A percentile compares a stretch with the other conserved stretches of the same genome.
Conservation (phyloP, 1,140 invertebrate genomes). For the Medauroidea extradentata region DNA sequence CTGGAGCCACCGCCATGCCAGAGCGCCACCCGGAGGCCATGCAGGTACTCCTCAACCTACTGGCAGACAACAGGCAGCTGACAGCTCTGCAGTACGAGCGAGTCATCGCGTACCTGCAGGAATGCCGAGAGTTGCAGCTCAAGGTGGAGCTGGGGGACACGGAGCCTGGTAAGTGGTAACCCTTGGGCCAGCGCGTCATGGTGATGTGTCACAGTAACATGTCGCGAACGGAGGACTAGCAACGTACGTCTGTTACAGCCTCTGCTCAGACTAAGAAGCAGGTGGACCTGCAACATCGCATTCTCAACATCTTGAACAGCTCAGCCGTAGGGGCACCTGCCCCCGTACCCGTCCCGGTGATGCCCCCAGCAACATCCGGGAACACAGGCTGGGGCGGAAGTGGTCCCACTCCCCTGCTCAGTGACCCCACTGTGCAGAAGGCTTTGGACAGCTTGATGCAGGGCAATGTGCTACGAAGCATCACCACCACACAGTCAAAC, state of each 20-base stretch:
- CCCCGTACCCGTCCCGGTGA: constrained; percentile 34
- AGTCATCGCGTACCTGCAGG: constrained; percentile 73
- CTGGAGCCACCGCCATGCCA: constrained; percentile 37
- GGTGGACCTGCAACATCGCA: constrained; percentile 76
- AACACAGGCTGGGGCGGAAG: constrained; percentile 23
- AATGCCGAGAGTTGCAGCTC: constrained; percentile 65
- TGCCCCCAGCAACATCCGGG: constrained; percentile 26
- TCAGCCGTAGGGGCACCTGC: constrained; percentile 18
- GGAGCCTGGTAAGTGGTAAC: constrained; percentile 24
- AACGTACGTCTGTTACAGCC: no score
- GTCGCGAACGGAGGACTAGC: no score
- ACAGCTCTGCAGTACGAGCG: constrained; percentile 76
- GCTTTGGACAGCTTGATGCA: constrained; percentile 69
- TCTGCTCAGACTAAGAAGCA: constrained; percentile 42
- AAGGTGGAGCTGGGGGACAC: constrained; percentile 62
- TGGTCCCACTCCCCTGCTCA: constrained; percentile 53
- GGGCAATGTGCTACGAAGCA: constrained; percentile 55
- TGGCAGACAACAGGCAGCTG: constrained; percentile 74
- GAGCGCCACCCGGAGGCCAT: constrained; percentile 64
- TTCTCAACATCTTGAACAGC: constrained; percentile 79
- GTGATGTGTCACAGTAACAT: no score
- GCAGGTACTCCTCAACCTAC: constrained; percentile 69
- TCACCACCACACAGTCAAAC: constrained; percentile 22
- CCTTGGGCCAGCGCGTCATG: no score
- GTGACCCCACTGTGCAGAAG: constrained; percentile 68